phyloP scores from a whole-genome alignment of 1,140 invertebrate genomes.

The Trachymyrmex septentrionalis region DNA sequence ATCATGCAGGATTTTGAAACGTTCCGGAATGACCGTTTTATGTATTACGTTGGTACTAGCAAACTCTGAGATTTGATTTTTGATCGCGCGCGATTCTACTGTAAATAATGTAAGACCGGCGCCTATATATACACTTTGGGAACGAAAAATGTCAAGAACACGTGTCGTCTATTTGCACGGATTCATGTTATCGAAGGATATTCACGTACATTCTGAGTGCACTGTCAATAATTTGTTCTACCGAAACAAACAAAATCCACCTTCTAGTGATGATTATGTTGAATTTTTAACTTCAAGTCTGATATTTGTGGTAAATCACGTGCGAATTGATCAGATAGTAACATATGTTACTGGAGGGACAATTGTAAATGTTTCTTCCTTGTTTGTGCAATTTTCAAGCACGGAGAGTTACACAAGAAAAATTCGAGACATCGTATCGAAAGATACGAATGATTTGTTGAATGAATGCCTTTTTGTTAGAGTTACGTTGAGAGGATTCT shows the following conservation, averaged over 20 bases:
- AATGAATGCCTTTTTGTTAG: neutral
- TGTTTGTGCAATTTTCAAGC: neutral
- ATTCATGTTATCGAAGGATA: conserved; percentile 75
- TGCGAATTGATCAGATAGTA: conserved; percentile 6
- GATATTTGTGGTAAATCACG: conserved; percentile 27
- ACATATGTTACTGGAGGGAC: conserved; percentile 1
- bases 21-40: neutral
- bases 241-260: conserved; percentile 65
- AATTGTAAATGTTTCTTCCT: conserved; percentile 32
- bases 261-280: neutral
- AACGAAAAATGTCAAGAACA: conserved; percentile 71
- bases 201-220: conserved; percentile 67
- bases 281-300: conserved; percentile 13
- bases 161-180: conserved; percentile 74
- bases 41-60: neutral
- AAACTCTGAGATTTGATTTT: neutral
- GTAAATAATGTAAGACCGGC: conserved; percentile 25
- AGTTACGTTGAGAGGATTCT: neutral
- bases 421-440: neutral
- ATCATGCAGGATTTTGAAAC: neutral
- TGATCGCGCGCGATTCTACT: neutral
- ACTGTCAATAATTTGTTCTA: conserved; percentile 75
- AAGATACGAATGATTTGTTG: neutral
- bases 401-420: neutral
- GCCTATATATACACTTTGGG: conserved; percentile 13